Base-by-base conservation (phyloP, 2,888 invertebrate species). In the Rhagonycha fulva region DNA sequence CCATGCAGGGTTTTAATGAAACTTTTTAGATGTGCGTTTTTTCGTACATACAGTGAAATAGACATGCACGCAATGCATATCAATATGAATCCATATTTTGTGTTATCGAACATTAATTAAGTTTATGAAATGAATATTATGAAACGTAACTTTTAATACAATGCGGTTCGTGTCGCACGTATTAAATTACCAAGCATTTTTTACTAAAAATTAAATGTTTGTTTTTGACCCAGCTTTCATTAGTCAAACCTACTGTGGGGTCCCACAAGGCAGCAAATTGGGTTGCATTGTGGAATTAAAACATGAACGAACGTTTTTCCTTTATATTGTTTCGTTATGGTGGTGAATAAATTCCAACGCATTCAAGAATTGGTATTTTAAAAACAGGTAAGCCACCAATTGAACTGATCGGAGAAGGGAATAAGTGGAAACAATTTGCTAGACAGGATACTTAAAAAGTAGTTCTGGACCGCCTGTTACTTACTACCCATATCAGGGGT, bases 1-100 rank as follows among this genome's bases (percentile, higher is more conserved):
- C 72, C 78, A 76, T 82, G 81, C 80, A 79, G 81, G 47, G 82
- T 80, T 75, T 74, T 77, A 75, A 70, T 26, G 60, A 23, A 70
- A 60, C 24, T 70, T 47, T 68, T 68, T 68, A 28, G 32, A 14
- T 68, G 28, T 68, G 32, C 68, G 32, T 30, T 68, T 30, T 68
- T 68, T 47, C 14, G 14, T 30, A 68, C 28, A 32, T 14, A 68
- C 26, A 32, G 63, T 66, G 26, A 66, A 66, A 66, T 66, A 66
- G 63, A 66, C 63, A 61, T 62, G 61, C 72, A 72, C 72, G 72
- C 72, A 67, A 72, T 62, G 30, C 61, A 68, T 68, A 68, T 62
- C 72, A 72, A 72, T 72, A 66, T 24, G n/a, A 66, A 66, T 66
- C 63, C 63, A 66, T 66, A 66, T 66, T 66, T 66, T 66, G 26